Evolutionary conservation across 2,888 invertebrate species (phyloP).

Genomic region (Xylocampa areola): DNA sequence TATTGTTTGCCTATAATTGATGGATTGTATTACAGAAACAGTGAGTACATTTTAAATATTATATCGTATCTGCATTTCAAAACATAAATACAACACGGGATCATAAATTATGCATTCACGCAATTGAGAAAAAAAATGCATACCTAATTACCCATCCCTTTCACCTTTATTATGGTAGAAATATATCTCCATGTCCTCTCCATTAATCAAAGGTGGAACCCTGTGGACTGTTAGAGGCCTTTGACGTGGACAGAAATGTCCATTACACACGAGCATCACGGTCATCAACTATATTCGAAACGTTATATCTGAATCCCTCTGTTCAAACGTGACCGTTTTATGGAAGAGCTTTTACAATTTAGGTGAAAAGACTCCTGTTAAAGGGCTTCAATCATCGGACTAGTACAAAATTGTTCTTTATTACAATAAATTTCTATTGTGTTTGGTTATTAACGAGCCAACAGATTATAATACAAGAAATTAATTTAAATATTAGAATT

Average conservation of each 20-base stretch:
- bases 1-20: no score
- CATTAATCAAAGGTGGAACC: conserved; percentile 39
- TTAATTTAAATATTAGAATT: no score
- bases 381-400: conserved; percentile 12
- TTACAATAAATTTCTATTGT: no score
- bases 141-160: neutral
- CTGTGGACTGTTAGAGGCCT: conserved; percentile 7
- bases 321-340: conserved; percentile 21
- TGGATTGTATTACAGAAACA: no score
- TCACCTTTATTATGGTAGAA: neutral
- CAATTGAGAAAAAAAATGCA: neutral
- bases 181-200: conserved; percentile 3
- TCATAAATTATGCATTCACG: no score
- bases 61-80: no score
- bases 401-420: no score
- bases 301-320: conserved; percentile 6
- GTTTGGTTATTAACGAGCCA: no score
- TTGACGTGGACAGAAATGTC: conserved; percentile 32
- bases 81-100: no score
- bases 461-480: no score
- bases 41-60: no score
- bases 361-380: conserved; percentile 1
- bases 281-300: conserved; percentile 6
- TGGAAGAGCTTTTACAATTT: conserved; percentile 1
- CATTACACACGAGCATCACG: conserved; percentile 21